These are phyloP conservation scores for Melinaea menophilus DNA, from an alignment of 2,888 invertebrate genomes.

Conservation along the genomic window DNA sequence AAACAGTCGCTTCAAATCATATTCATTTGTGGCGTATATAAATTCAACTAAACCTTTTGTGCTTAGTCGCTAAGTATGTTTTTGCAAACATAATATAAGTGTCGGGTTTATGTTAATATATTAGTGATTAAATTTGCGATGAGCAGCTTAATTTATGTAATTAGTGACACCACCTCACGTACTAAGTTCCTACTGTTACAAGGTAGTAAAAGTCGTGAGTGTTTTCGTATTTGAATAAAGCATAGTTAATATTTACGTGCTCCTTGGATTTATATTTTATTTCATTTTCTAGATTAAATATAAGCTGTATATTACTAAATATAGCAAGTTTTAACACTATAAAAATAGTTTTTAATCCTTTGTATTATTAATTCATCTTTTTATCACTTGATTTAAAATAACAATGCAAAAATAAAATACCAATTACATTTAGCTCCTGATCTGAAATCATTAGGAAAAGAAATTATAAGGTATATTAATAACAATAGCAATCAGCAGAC, in stretches of 20 bases:
- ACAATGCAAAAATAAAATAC: background rate
- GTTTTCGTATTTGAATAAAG: conserved; percentile 64
- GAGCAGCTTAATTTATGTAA: conserved; percentile 33
- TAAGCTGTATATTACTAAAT: background rate
- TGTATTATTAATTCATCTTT: too few relatives aligned
- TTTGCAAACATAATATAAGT: conserved; percentile 30
- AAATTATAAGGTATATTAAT: conserved; percentile 13
- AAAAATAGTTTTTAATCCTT: too few relatives aligned
- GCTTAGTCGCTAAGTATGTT: conserved; percentile 28
- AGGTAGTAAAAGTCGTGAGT: conserved; percentile 46
- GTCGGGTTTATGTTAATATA: conserved; percentile 32
- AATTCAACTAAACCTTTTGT: conserved; percentile 69
- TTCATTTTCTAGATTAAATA: conserved; percentile 13
- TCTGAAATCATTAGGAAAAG: conserved; percentile 2
- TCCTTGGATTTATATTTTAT: conserved; percentile 17
- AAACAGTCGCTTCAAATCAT: conserved; percentile 58
- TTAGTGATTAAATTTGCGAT: conserved; percentile 34
- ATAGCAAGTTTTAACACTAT: background rate
- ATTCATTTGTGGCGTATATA: conserved; percentile 72
- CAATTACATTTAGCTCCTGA: conserved; percentile 7
- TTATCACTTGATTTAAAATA: background rate
- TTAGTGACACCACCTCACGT: conserved; percentile 33
- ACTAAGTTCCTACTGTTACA: conserved; percentile 33
- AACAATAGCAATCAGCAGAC: conserved; percentile 17
- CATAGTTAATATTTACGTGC: conserved; percentile 35